phyloP scores from a whole-genome alignment of 2,113 vertebrate genomes.

The Himantopus leucocephalus region DNA sequence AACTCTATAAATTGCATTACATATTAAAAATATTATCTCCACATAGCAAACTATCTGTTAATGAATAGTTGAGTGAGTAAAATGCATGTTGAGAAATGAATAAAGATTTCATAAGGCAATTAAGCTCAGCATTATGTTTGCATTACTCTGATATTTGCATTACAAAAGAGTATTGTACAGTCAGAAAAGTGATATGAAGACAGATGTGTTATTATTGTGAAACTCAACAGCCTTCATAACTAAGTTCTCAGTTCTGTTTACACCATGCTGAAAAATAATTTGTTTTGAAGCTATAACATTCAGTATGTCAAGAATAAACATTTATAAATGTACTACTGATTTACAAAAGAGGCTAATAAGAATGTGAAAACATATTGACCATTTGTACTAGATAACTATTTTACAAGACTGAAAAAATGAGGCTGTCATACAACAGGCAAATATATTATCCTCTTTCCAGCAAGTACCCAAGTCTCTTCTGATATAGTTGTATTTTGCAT shows the following conservation, averaged over 20 bases:
- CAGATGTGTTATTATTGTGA: neutral
- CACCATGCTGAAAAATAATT: neutral
- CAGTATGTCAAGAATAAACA: conserved; percentile 14
- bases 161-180: neutral
- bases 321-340: conserved; percentile 24
- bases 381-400: neutral
- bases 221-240: neutral
- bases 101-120: conserved; percentile 15
- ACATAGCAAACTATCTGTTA: conserved; percentile 3
- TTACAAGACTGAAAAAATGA: neutral
- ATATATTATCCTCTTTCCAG: neutral
- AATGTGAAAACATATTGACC: neutral
- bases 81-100: conserved; percentile 31
- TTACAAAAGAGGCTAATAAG: neutral
- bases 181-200: neutral
- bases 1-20: conserved; percentile 36
- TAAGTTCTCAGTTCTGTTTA: neutral
- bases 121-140: neutral
- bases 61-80: conserved; percentile 34
- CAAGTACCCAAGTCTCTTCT: neutral
- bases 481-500: neutral
- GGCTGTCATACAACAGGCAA: neutral
- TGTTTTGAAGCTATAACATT: conserved; percentile 5
- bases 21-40: conserved; percentile 53
- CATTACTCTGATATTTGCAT: neutral